Evolutionary conservation across 1,140 invertebrate genomes (phyloP).

Genomic region (Brachystomella parvula): DNA sequence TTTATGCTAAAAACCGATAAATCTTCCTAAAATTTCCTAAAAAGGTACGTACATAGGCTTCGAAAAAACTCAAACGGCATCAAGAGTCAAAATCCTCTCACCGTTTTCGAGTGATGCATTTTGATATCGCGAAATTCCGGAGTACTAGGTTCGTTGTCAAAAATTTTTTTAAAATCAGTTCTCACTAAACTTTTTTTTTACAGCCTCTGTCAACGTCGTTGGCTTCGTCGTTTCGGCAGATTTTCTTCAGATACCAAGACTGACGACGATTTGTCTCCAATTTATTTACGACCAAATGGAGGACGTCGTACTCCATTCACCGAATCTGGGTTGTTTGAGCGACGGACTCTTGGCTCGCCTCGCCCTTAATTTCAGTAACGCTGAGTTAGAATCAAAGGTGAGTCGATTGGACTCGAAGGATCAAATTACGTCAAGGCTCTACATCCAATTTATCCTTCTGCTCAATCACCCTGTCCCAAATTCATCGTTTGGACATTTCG

Average conservation of each 20-base stretch:
- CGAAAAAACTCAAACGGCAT: no score
- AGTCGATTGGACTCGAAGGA: conserved; percentile 66
- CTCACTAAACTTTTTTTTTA: conserved; percentile 35
- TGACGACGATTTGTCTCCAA: conserved; percentile 70
- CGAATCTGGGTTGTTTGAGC: conserved; percentile 71
- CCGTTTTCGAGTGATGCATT: no score
- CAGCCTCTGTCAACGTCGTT: conserved; percentile 74
- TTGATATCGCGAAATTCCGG: no score
- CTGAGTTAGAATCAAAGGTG: conserved; percentile 29
- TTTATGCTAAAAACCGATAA: no score
- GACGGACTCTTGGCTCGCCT: conserved; percentile 57
- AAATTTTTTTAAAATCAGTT: not conserved
- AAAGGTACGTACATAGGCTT: no score
- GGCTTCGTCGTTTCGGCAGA: conserved; percentile 86
- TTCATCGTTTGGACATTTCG: conserved; percentile 64
- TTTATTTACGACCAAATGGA: conserved; percentile 71
- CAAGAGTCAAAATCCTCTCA: no score
- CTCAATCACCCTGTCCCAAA: conserved; percentile 62
- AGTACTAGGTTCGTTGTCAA: no score
- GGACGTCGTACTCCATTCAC: conserved; percentile 65
- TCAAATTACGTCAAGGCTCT: conserved; percentile 71
- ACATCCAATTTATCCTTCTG: conserved; percentile 68
- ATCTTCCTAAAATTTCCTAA: no score
- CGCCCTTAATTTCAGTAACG: conserved; percentile 20
- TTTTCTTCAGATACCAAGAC: conserved; percentile 85